Evolutionary conservation across 2,113 vertebrate species (phyloP), one percentile per base, ranked within the genome.

Genomic region (Petrocephalus zakoni): DNA sequence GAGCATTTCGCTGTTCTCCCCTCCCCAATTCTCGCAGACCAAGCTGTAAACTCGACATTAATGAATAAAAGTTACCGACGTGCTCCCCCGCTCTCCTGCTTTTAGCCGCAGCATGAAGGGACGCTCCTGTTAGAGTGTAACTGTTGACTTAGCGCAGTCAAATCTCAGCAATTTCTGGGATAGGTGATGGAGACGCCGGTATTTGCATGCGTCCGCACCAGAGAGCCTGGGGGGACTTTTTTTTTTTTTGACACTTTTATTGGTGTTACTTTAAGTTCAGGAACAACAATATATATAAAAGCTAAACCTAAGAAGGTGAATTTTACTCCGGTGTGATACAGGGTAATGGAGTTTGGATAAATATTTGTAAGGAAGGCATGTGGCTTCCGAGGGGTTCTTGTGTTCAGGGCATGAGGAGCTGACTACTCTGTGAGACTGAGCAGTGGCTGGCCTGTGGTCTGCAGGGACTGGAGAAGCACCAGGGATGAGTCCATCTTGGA

Each of bases 361-460:
- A 87, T 58, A 37, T 58, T 55, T 37, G 19, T 52, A 52, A 5
- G 46, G 25, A 55, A 21, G 51, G 42, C 17, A 8, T 0, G 17
- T 61, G 52, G 95, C 86, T 81, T 90, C n/a, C 56, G 64, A 0
- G 61, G 84, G 84, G 11, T 88, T 89, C 13, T 15, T 92, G 64
- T 94, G 94, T 13, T 81, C 86, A 0, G 92, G 94, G 22, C 93
- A 94, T 10, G 91, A 94, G 0, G 93, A 94, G 87, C 88, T 94
- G 93, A 56, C 88, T 94, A 5, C 93, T 92, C 91, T 94, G 93
- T 13, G 55, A 93, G 83, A 94, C 91, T 0, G 94, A 94, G 56
- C 92, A 92, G 87, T 87, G 90, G 88, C 87, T 94, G 53, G 51
- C 91, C 21, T 94, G 94, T 94, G 25, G 89, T 93, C 87, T 94